phyloP scores from a whole-genome alignment of 2,797 vertebrate species.

The Garrulus glandarius region DNA sequence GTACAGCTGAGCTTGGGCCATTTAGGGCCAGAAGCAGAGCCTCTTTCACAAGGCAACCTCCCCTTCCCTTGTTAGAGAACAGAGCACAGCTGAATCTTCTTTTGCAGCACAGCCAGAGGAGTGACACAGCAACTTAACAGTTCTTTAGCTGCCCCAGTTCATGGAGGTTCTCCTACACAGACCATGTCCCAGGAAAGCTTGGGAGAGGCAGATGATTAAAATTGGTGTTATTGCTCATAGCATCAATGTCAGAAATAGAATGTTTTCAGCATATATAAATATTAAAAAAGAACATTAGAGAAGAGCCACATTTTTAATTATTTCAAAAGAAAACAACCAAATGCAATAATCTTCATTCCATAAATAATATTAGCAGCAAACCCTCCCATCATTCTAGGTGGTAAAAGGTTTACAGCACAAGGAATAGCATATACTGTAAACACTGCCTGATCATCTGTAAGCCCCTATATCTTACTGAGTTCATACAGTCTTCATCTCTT shows the following conservation, averaged over 20 bases:
- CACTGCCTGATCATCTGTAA: background rate
- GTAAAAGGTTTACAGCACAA: slow-evolving; percentile 24
- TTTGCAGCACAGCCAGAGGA: background rate
- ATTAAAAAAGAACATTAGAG: background rate
- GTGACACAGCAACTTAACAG: background rate
- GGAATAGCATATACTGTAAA: background rate
- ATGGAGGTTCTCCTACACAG: background rate
- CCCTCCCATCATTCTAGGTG: slow-evolving; percentile 26
- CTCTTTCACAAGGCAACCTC: background rate
- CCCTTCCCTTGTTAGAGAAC: background rate
- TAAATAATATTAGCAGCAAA: slow-evolving; percentile 80
- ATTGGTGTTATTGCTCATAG: background rate
- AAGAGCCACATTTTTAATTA: slow-evolving; percentile 68
- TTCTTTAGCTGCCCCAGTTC: background rate
- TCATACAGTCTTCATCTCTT: background rate
- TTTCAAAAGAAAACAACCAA: slow-evolving; percentile 70
- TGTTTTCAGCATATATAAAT: background rate
- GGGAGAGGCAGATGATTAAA: background rate
- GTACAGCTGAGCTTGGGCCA: background rate
- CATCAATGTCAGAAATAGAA: background rate
- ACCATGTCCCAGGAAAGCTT: background rate
- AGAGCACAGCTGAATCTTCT: background rate
- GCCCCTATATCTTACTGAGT: background rate
- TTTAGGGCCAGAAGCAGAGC: background rate
- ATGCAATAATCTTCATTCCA: slow-evolving; percentile 73